Base-by-base conservation (phyloP, 2,888 invertebrate genomes). In the Dione juno region DNA sequence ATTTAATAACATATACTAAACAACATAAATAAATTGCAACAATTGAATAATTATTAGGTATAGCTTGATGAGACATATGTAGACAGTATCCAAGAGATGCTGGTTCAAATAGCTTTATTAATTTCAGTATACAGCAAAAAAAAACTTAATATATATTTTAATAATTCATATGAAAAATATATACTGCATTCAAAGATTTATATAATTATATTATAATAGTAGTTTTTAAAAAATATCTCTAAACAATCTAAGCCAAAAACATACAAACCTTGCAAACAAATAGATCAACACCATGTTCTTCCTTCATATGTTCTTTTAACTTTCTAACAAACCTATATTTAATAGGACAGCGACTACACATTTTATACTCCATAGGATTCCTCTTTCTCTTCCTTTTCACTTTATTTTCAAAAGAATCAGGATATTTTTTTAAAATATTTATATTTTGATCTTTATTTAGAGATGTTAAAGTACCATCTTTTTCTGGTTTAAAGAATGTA, bases 261-360 rank as follows among this genome's bases (percentile, higher is more conserved):
- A 11, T 16, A 63, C 57, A 28, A 73, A 92, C 92, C 86, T 88
- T 88, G 79, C 92, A 93, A 66, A 88, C 79, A 77, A 82, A 88
- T 6, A 92, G 76, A 70, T 82, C 80, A 58, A 87, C 76, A 65
- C 84, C 78, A 80, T 93, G 92, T n/a, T 82, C 84, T 3, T 50
- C 66, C 77, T 85, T 87, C 88, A 90, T 89, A 70, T 93, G 92
- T 9, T 85, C 82, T 50, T 86, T 88, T 43, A 92, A 74, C 77
- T 89, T 91, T 0, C 88, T 80, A 21, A 87, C 75, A 80, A 92
- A 92, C 72, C 89, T 85, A 64, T 92, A 92, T 58, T 84, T 84
- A 0, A 88, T 82, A 0, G 90, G 87, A 73, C 92, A 93, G 19
- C 78, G 76, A 16, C 81, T 84, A 67, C 92, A 93, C 1, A 79